These are phyloP conservation scores for Macrobrachium nipponense DNA, from an alignment of 1,140 invertebrate genomes.

Conservation along the genomic window DNA sequence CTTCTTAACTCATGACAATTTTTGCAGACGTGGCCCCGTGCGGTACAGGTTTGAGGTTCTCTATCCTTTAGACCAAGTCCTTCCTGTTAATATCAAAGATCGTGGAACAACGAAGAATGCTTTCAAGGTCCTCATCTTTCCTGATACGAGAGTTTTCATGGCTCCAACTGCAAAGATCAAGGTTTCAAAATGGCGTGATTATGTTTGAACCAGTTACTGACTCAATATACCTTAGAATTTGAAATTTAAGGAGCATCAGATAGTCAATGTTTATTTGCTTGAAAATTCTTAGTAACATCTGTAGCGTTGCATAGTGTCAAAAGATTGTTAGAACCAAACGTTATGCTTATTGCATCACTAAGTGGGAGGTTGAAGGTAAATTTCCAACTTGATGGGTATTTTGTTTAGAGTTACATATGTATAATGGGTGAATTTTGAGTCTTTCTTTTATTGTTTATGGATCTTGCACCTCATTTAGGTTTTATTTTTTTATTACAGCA, in stretches of 20 bases:
- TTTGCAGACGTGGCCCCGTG: conserved; percentile 79
- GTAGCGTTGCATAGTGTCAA: too few species aligned
- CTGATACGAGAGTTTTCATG: conserved; percentile 92
- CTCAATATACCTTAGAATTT: too few species aligned
- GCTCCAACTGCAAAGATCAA: conserved; percentile 87
- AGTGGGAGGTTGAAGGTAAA: too few species aligned
- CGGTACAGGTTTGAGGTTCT: conserved; percentile 89
- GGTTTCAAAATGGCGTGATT: background rate
- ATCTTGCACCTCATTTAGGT: background rate
- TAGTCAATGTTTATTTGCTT: too few species aligned
- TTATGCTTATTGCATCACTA: too few species aligned
- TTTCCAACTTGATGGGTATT: too few species aligned
- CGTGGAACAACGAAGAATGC: conserved; percentile 89
- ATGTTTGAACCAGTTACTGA: background rate
- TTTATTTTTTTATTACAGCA: conserved; percentile 74
- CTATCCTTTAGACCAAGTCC: conserved; percentile 91
- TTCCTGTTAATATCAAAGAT: conserved; percentile 95
- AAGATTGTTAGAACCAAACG: too few species aligned
- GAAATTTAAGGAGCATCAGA: too few species aligned
- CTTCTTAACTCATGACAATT: conserved; percentile 2
- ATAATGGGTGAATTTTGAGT: background rate
- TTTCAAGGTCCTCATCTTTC: conserved; percentile 94
- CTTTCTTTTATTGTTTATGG: conserved; percentile 4
- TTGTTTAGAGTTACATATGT: background rate
- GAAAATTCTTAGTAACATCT: too few species aligned